These are phyloP conservation scores for Zaprionus capensis DNA, from an alignment of 1,140 invertebrate species.

Conservation along the genomic window DNA sequence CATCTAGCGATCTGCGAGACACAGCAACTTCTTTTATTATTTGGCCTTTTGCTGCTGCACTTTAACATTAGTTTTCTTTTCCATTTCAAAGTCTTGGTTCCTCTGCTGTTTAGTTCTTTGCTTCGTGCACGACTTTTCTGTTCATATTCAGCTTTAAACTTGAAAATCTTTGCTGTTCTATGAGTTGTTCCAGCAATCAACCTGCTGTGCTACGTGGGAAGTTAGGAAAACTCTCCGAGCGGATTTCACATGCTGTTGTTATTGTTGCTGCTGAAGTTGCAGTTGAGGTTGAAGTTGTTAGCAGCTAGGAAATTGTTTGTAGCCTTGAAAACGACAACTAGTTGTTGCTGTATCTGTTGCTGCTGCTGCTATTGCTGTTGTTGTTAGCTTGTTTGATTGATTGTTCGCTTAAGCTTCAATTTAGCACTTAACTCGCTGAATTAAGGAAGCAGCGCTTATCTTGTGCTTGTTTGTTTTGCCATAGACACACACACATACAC, in stretches of 20 bases:
- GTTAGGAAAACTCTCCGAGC: slow-evolving; percentile 36
- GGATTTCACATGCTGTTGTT: slow-evolving; percentile 14
- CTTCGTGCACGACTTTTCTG: slow-evolving; percentile 56
- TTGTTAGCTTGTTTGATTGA: slow-evolving; percentile 58
- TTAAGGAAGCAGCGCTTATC: slow-evolving; percentile 67
- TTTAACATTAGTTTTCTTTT: slow-evolving; percentile 13
- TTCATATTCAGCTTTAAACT: slow-evolving; percentile 56
- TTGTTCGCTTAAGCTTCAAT: slow-evolving; percentile 56
- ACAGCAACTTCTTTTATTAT: not conserved
- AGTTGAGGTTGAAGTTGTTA: slow-evolving; percentile 3
- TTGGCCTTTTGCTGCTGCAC: slow-evolving; percentile 27
- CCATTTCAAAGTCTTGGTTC: not conserved
- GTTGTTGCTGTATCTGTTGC: slow-evolving; percentile 41
- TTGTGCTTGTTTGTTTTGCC: slow-evolving; percentile 35
- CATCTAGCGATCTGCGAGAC: slow-evolving; percentile 13
- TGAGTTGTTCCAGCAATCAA: slow-evolving; percentile 59
- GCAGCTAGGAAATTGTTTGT: slow-evolving; percentile 43
- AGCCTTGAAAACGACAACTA: slow-evolving; percentile 54
- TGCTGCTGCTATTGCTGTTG: slow-evolving; percentile 46
- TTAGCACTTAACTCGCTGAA: slow-evolving; percentile 67
- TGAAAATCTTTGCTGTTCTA: slow-evolving; percentile 67
- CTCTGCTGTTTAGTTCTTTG: not conserved
- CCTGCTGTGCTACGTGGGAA: slow-evolving; percentile 64
- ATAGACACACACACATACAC: slow-evolving; percentile 10
- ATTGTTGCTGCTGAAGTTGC: slow-evolving; percentile 6